Conservation (phyloP, 1,140 invertebrate species). For the Hirudo medicinalis region DNA sequence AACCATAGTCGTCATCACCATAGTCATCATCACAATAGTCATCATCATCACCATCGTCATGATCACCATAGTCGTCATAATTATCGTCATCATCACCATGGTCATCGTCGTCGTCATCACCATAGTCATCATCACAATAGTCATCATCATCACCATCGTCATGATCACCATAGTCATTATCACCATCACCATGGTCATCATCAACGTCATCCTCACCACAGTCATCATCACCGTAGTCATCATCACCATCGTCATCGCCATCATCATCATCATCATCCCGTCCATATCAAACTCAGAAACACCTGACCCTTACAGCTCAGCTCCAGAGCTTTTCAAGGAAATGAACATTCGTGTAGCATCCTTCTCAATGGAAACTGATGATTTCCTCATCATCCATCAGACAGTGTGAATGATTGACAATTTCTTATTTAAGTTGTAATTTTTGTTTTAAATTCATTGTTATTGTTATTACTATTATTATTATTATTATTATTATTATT, state of each 20-base stretch:
- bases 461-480: too few species aligned
- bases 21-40: background rate
- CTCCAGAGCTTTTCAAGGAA: background rate
- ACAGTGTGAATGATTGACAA: background rate
- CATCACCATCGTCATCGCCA: background rate
- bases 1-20: background rate
- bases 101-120: conserved; percentile 1
- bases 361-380: too few species aligned
- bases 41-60: background rate
- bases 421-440: background rate
- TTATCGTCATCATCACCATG: background rate
- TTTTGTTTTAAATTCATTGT: too few species aligned
- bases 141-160: background rate
- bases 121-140: background rate
- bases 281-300: background rate
- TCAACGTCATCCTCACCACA: background rate
- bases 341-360: background rate
- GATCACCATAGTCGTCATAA: background rate
- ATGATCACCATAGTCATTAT: background rate
- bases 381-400: too few species aligned
- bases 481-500: too few species aligned
- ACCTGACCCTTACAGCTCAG: background rate
- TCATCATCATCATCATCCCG: background rate
- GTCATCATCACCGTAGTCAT: background rate
- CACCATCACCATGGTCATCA: background rate